phyloP scores from a whole-genome alignment of 2,113 vertebrate genomes.

The Hemichromis elongatus region DNA sequence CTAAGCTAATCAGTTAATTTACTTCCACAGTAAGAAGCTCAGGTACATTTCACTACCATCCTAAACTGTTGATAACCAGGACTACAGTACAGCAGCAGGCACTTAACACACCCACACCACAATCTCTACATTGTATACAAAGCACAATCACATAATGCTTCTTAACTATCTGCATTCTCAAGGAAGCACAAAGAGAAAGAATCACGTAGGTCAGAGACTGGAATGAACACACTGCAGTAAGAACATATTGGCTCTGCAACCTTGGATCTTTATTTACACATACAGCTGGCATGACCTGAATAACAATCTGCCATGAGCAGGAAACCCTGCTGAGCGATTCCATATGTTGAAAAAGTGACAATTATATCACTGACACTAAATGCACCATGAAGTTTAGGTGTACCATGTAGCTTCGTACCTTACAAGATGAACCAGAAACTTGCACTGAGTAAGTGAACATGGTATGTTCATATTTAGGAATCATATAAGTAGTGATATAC shows the following conservation, averaged over 20 bases:
- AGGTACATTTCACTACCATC: slow-evolving; percentile 2
- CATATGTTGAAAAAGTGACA: background rate
- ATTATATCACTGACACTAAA: background rate
- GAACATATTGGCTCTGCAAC: background rate
- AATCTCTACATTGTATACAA: background rate
- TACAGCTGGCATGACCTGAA: background rate
- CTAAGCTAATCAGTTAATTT: slow-evolving; percentile 15
- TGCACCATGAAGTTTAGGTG: background rate
- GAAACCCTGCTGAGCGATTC: background rate
- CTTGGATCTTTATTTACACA: background rate
- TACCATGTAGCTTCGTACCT: background rate
- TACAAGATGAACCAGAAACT: background rate
- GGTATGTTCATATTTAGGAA: background rate
- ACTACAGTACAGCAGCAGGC: background rate
- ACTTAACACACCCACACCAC: background rate
- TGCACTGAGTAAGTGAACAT: background rate
- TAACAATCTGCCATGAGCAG: background rate
- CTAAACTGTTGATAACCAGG: background rate
- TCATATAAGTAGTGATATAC: background rate
- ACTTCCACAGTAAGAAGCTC: slow-evolving; percentile 22
- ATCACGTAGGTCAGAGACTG: background rate
- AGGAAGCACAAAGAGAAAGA: background rate
- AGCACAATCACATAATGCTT: background rate
- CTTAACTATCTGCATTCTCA: background rate
- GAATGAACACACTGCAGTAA: background rate